Evolutionary conservation across 2,797 vertebrate species (phyloP).

Genomic region (Micromesistius poutassou): DNA sequence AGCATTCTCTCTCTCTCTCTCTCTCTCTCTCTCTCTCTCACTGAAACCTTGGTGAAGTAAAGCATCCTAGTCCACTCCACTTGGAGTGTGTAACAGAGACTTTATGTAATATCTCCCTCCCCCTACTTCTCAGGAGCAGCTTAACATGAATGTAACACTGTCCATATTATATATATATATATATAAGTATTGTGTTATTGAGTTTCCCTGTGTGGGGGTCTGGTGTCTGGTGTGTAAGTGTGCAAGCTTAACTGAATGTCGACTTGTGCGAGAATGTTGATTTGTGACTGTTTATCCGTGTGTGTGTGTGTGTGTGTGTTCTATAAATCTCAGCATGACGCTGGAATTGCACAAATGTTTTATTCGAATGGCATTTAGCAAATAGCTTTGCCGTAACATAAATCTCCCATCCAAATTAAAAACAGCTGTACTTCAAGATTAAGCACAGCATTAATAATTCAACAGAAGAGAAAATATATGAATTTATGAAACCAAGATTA

Average conservation of each 20-base stretch:
- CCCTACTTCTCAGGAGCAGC: no score
- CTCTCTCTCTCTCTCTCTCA: no score
- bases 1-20: no score
- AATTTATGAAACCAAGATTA: neutral
- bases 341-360: neutral
- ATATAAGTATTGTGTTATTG: no score
- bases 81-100: no score
- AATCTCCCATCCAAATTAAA: neutral
- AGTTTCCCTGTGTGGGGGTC: no score
- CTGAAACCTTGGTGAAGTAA: no score
- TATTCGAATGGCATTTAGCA: neutral
- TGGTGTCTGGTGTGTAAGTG: conserved; percentile 17
- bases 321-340: neutral
- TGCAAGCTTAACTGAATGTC: neutral
- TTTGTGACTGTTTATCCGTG: neutral
- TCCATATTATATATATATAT: no score
- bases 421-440: neutral
- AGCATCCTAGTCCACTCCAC: no score
- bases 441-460: neutral
- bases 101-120: no score
- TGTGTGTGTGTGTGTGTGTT: neutral
- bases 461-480: neutral
- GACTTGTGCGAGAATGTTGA: conserved; percentile 1
- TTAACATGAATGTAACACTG: no score
- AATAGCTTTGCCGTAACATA: no score